A percentile compares a stretch with the other conserved stretches of the same genome.
Evolutionary conservation across 2,888 invertebrate species (phyloP).

Genomic region (Willowsia nigromaculata): DNA sequence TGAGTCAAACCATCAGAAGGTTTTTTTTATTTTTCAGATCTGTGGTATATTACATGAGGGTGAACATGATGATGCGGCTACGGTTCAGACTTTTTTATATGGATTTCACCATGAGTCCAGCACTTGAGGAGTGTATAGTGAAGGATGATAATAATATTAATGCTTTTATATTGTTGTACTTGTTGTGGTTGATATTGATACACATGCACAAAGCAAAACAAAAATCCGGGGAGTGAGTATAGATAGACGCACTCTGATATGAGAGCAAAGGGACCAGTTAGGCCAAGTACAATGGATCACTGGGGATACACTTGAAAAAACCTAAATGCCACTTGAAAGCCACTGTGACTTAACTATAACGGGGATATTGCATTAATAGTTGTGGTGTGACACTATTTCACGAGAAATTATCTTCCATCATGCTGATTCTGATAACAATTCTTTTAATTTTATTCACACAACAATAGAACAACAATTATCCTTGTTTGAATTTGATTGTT

Average conservation of each 20-base stretch:
- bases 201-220: background rate
- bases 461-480: no score
- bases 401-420: no score
- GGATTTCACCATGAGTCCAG: background rate
- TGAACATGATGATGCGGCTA: background rate
- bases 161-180: background rate
- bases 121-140: background rate
- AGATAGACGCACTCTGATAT: conserved; percentile 35
- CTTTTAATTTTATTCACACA: no score
- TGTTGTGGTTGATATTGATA: conserved; percentile 11
- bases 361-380: background rate
- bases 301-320: conserved; percentile 61
- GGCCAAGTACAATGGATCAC: conserved; percentile 71
- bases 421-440: no score
- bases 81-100: conserved; percentile 18
- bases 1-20: background rate
- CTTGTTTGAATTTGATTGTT: no score
- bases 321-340: conserved; percentile 56
- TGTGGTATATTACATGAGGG: no score
- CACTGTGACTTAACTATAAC: background rate
- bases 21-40: background rate
- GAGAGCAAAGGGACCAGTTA: conserved; percentile 70
- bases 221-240: background rate
- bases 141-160: background rate
- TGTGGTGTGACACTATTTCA: background rate